Base-by-base conservation (phyloP, 2,797 vertebrate species). In the Tiaroga cobitis region DNA sequence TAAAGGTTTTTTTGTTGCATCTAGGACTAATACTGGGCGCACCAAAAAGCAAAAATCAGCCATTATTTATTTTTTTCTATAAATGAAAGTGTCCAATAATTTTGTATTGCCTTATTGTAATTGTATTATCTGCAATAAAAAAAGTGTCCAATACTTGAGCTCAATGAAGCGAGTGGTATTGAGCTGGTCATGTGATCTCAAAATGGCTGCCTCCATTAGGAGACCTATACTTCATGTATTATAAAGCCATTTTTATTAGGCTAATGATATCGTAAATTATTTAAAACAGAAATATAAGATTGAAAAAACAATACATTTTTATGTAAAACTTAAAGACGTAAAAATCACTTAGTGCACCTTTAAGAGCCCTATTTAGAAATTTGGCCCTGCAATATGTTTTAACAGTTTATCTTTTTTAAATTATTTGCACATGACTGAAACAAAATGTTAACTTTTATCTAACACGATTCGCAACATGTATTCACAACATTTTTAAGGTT, bases 401-500 rank as follows among this genome's bases (percentile, higher is more conserved):
- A 68, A 81, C 41, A 0, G 2, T 51, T 37, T 43, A 21, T 73
- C 3, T 32, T 41, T 9, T 26, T 5, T 15, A 2, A 54, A 9
- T 41, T 54, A 32, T 43, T 37, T 69, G 5, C 21, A 54, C 10
- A 46, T 32, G 54, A n/a, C 15, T 34, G 7, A 72, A 54, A 49
- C 3, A 1, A 75, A 10, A 51, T 8, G n/a, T 34, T 15, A 21
- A 37, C 2, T 37, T 73, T 84, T 83, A 80, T 56, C 75, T 41
- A 86, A 88, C 85, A 89, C 79, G 70, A 81, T 32, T n/a, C n/a
- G n/a, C n/a, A n/a, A n/a, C n/a, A n/a, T n/a, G n/a, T n/a, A n/a
- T n/a, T n/a, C n/a, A n/a, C n/a, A n/a, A 63, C 24, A 72, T 69
- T 56, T 63, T 79, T 82, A 87, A 76, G 43, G 46, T 80, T 89